These are phyloP conservation scores for Cinclus cinclus DNA, from an alignment of 2,113 vertebrate species.

Conservation along the genomic window DNA sequence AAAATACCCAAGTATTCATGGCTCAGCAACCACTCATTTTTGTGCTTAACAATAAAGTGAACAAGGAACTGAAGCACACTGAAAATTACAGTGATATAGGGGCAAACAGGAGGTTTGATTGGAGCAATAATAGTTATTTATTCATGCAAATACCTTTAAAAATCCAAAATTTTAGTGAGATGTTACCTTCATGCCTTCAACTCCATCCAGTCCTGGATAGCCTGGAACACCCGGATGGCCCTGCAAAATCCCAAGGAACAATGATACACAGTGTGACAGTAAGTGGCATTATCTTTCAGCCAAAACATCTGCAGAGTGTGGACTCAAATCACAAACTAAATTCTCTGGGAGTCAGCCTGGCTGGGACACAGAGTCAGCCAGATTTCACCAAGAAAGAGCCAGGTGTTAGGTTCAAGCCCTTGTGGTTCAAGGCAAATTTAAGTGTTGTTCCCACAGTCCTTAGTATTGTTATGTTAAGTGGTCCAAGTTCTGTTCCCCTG, in stretches of 20 bases:
- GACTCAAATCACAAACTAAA: background rate
- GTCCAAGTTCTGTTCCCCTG: too few species aligned
- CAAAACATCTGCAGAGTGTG: background rate
- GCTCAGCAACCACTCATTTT: background rate
- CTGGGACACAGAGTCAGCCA: too few species aligned
- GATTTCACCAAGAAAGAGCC: too few species aligned
- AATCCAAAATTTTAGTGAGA: background rate
- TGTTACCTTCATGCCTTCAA: constrained; percentile 83
- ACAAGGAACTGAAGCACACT: background rate
- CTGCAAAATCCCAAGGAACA: constrained; percentile 31
- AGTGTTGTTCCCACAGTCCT: too few species aligned
- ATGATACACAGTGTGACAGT: background rate
- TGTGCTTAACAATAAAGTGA: background rate
- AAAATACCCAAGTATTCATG: background rate
- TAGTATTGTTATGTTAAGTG: too few species aligned
- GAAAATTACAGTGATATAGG: background rate
- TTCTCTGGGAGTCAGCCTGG: too few species aligned
- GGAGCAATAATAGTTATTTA: background rate
- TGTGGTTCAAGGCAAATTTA: too few species aligned
- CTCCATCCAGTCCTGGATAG: constrained; percentile 73
- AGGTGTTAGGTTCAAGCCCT: too few species aligned
- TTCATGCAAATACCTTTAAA: background rate
- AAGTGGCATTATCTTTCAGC: background rate
- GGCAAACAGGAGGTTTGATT: background rate
- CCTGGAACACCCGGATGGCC: constrained; percentile 79